Evolutionary conservation across 2,113 vertebrate species (phyloP), one percentile per base, ranked within the genome.

Genomic region (Thinocorus orbignyianus): DNA sequence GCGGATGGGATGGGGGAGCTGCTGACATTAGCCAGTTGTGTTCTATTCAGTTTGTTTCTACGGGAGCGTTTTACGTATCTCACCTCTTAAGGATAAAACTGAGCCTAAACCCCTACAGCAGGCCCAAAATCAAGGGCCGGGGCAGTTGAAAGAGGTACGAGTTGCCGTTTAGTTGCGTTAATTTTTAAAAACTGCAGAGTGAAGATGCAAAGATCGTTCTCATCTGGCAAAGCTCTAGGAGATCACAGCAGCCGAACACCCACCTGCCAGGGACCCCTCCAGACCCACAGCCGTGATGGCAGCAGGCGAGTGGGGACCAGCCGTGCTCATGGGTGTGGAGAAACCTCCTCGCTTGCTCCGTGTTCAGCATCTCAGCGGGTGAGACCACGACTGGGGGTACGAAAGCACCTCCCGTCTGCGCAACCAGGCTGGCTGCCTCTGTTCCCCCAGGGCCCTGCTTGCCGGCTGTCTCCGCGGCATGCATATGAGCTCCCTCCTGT

Each of bases 401-500:
- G 65, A 84, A 85, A 79, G 18, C 65, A 60, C 35, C 69, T 94
- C 88, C 39, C 5, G 51, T 89, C 86, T 91, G 89, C 60, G 24
- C 51, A 93, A 86, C 72, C 83, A 33, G 76, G 55, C 85, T 96
- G 95, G 91, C 95, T 91, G 93, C 89, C 86, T 91, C 39, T 33
- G 42, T 60, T 95, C 26, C 73, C 81, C 39, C 72, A 2, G 0
- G 96, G 96, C 96, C 84, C 86, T 95, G 81, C 94, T 95, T 81
- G 70, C 46, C 2, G 6, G 60, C 93, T 96, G 96, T 96, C 96
- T 97, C 89, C 3, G 0, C 4, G 2, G 93, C 94, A 97, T 97
- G 96, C 94, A 97, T 95, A 96, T 95, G 93, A 96, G 94, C 72
- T 94, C 83, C 42, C 91, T 96, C 72, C 94, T 93, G 92, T 91